Evolutionary conservation across 2,113 vertebrate species (phyloP), one percentile per base, ranked within the genome.

Genomic region (Isurus oxyrinchus): DNA sequence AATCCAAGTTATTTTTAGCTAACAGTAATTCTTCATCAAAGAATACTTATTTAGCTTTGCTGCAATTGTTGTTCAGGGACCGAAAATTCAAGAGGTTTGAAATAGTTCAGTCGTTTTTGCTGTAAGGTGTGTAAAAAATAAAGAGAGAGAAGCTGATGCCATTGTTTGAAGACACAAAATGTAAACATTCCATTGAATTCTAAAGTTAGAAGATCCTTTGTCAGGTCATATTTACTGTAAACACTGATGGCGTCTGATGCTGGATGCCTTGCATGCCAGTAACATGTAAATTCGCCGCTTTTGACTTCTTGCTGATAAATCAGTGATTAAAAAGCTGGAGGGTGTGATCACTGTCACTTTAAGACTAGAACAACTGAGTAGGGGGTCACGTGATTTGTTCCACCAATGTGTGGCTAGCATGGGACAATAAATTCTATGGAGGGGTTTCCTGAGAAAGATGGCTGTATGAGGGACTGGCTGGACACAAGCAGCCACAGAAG

Each of bases 1-100:
- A 81, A 86, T 86, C n/a, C 49, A 40, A 86, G 21, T 86, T 86
- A 86, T 49, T 86, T 86, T 86, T 86, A 86, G 40, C 81, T 86
- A 23, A 44, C 19, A 86, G n/a, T 49, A 40, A 11, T 81, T 44
- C 14, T 86, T 5, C 0, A 84, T 44, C 44, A n/a, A 84, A 84
- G 31, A 76, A 27, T 35, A 25, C 35, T 31, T 35, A 76, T 35
- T 76, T 76, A 0, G 72, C 76, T 1, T 81, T 81, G 76, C 67
- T 69, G 67, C 23, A 4, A 69, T 40, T 86, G 40, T 3, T 44
- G 40, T 86, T 86, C 5, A 4, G 53, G 49, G 57, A 90, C 55
- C 10, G 57, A 90, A 25, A 25, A 57, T 90, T 8, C 49, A 27
- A 55, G 86, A 88, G 49, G 44, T 25, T 27, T 40, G 5, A 19